phyloP scores from a whole-genome alignment of 2,888 invertebrate species.

The Ichneumoninae sp. region DNA sequence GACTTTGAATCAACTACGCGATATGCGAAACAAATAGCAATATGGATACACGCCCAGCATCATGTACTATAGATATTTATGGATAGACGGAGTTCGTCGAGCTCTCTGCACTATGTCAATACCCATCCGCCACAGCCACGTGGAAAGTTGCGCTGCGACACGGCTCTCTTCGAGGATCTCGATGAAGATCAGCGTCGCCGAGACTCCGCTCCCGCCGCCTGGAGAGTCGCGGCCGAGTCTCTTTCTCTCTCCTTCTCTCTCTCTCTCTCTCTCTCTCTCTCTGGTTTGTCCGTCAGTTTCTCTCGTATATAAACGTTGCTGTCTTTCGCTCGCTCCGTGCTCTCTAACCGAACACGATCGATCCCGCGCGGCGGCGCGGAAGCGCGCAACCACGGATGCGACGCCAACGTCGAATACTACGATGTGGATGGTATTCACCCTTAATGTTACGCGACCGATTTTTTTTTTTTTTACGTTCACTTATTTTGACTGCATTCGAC shows the following conservation, averaged over 20 bases:
- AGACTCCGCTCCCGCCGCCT: conserved; percentile 5
- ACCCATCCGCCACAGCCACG: conserved; percentile 42
- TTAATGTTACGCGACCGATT: not conserved
- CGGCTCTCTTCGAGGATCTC: conserved; percentile 15
- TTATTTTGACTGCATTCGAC: not conserved
- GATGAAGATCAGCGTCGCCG: conserved; percentile 40
- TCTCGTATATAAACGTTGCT: conserved; percentile 9
- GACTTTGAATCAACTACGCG: not conserved
- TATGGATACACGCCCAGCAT: not conserved
- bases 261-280: not conserved
- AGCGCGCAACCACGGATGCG: conserved; percentile 40
- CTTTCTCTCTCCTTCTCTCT: not conserved
- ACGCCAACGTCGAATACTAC: conserved; percentile 20
- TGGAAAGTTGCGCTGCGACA: conserved; percentile 34
- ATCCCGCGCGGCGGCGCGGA: conserved; percentile 55
- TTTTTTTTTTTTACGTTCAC: not conserved
- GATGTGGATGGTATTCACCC: not conserved
- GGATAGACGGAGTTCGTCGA: conserved; percentile 40
- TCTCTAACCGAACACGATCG: conserved; percentile 59
- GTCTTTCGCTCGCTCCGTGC: conserved; percentile 57
- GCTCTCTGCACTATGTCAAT: conserved; percentile 51
- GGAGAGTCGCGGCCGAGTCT: not conserved
- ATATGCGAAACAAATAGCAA: not conserved
- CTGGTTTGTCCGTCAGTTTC: conserved; percentile 9
- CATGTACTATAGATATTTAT: not conserved